These are phyloP conservation scores for Crossaster papposus DNA, from an alignment of 53 echinoderm and acorn worm genomes.

Conservation along the genomic window DNA sequence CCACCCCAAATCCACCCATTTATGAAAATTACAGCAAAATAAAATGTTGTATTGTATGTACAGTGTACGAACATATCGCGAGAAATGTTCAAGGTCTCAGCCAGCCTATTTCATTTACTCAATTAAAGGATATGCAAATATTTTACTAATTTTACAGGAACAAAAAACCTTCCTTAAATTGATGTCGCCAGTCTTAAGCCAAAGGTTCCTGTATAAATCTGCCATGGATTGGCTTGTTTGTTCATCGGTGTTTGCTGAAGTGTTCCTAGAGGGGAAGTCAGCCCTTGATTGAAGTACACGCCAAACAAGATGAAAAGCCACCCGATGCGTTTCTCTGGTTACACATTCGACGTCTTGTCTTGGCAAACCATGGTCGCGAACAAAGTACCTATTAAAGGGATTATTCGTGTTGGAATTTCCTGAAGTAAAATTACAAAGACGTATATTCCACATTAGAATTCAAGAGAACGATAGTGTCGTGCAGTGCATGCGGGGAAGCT, in stretches of 20 bases:
- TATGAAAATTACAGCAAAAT: too few relatives aligned
- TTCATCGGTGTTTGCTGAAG: slow-evolving; percentile 11
- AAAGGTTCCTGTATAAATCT: not conserved
- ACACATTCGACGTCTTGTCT: not conserved
- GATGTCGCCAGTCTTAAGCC: not conserved
- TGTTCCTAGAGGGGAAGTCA: not conserved
- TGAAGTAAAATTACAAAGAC: not conserved
- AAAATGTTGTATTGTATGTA: too few relatives aligned
- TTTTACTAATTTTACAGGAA: not conserved
- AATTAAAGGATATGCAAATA: too few relatives aligned
- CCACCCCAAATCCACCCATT: too few relatives aligned
- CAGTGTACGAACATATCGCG: too few relatives aligned
- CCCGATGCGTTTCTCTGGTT: slow-evolving; percentile 9
- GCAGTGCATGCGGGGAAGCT: too few relatives aligned
- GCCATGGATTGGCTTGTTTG: not conserved
- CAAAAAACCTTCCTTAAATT: not conserved
- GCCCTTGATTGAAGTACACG: slow-evolving; percentile 2
- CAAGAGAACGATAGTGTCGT: not conserved
- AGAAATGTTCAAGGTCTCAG: too few relatives aligned
- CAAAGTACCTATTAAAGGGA: not conserved
- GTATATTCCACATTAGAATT: not conserved
- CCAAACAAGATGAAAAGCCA: not conserved
- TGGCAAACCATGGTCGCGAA: not conserved
- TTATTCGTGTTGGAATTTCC: not conserved
- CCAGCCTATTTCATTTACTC: too few relatives aligned